A percentile compares a stretch with the other conserved stretches of the same genome.
Evolutionary conservation across 1,140 invertebrate species (phyloP).

Genomic region (Triops longicaudatus): DNA sequence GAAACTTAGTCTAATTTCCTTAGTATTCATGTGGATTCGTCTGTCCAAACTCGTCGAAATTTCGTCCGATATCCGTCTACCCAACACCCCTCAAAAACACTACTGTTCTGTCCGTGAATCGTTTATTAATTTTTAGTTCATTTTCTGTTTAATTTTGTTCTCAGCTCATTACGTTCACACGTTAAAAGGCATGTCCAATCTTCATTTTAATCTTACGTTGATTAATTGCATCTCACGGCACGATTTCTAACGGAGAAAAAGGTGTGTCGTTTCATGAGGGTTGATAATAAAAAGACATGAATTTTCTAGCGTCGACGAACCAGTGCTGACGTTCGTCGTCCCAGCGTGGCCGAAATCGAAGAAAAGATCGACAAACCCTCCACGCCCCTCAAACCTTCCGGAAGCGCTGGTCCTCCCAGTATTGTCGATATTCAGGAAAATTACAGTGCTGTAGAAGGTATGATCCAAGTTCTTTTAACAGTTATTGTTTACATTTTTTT

Average conservation of each 20-base stretch:
- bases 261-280: background rate
- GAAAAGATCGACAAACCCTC: constrained; percentile 79
- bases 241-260: background rate
- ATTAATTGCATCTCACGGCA: background rate
- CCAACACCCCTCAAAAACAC: background rate
- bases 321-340: constrained; percentile 71
- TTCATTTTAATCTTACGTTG: background rate
- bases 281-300: background rate
- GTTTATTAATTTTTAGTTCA: background rate
- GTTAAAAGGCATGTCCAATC: background rate
- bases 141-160: background rate
- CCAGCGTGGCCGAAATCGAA: constrained; percentile 78
- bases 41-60: constrained; percentile 5
- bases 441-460: constrained; percentile 85
- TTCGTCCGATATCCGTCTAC: background rate
- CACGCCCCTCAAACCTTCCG: constrained; percentile 68
- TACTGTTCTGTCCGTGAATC: background rate
- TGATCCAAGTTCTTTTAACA: background rate
- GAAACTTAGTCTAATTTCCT: background rate
- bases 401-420: constrained; percentile 66
- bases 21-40: constrained; percentile 6
- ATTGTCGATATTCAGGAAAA: constrained; percentile 85
- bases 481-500: too few relatives aligned
- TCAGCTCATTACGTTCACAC: background rate
- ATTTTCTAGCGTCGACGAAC: constrained; percentile 64